Conservation (phyloP, 2,797 vertebrate genomes). For the Diplodus sargus region DNA sequence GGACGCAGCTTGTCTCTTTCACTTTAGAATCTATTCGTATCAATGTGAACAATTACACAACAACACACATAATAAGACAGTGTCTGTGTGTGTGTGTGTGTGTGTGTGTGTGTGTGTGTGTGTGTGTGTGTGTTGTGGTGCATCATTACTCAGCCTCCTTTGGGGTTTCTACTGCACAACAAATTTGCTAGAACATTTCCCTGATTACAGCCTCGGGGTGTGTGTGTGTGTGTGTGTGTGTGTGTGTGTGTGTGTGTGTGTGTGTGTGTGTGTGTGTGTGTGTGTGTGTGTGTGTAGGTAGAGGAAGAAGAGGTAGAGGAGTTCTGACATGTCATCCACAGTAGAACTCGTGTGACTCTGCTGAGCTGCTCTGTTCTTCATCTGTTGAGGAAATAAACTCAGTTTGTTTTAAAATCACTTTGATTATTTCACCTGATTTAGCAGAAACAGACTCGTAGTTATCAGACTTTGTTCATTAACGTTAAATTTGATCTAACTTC, state of each 20-base stretch:
- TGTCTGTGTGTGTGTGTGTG: constrained; percentile 3
- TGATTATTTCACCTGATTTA: no score
- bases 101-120: constrained; percentile 2
- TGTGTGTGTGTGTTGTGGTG: constrained; percentile 21
- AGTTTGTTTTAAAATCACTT: no score
- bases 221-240: constrained; percentile 3
- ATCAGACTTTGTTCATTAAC: no score
- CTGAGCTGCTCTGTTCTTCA: not conserved
- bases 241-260: constrained; percentile 14
- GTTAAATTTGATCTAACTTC: no score
- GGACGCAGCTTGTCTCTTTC: not conserved
- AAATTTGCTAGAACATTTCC: constrained; percentile 63
- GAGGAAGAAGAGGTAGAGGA: constrained; percentile 56
- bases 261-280: constrained; percentile 12
- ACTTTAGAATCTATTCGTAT: constrained; percentile 11
- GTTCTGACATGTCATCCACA: constrained; percentile 60
- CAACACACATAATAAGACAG: not conserved
- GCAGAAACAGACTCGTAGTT: no score
- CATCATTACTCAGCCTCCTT: constrained; percentile 59
- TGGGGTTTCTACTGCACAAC: constrained; percentile 51
- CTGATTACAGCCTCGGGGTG: constrained; percentile 52
- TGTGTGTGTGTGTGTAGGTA: constrained; percentile 6
- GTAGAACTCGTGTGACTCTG: constrained; percentile 28
- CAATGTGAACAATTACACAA: constrained; percentile 4
- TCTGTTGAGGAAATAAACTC: no score